These are phyloP conservation scores for Dryas iulia DNA, from an alignment of 1,140 invertebrate species.

Conservation along the genomic window DNA sequence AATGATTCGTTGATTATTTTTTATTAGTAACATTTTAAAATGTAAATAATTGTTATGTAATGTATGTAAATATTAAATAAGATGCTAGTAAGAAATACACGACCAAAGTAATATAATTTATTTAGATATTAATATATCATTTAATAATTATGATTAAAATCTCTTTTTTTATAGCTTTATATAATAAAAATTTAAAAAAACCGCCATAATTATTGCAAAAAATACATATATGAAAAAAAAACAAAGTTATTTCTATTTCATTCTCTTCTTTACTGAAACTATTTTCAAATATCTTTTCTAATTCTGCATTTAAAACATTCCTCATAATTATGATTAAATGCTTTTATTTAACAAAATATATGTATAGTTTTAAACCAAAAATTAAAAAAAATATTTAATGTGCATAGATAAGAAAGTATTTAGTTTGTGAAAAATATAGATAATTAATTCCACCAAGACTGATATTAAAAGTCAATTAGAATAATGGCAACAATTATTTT, in stretches of 20 bases:
- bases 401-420: too few relatives aligned
- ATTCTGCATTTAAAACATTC: slow-evolving; percentile 23
- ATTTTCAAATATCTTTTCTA: not conserved
- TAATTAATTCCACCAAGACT: slow-evolving; percentile 52
- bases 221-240: not conserved
- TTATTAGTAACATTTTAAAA: not conserved
- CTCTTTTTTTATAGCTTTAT: not conserved
- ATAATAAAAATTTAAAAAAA: too few relatives aligned
- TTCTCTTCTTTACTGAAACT: not conserved
- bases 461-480: slow-evolving; percentile 70
- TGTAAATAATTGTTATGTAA: slow-evolving; percentile 39
- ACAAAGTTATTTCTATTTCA: not conserved
- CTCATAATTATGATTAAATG: not conserved
- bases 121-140: slow-evolving; percentile 8
- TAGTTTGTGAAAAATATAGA: not conserved
- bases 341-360: not conserved
- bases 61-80: slow-evolving; percentile 35
- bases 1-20: slow-evolving; percentile 10
- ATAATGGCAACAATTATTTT: slow-evolving; percentile 34
- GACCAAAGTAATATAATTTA: slow-evolving; percentile 35
- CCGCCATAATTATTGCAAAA: too few relatives aligned
- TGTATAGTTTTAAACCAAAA: slow-evolving; percentile 15
- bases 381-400: not conserved
- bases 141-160: not conserved
- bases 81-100: slow-evolving; percentile 2